Percentiles rank a stretch among this genome's conserved stretches.
Evolutionary conservation across 2,888 invertebrate species (phyloP).

Genomic region (Drosophila acutilabella): DNA sequence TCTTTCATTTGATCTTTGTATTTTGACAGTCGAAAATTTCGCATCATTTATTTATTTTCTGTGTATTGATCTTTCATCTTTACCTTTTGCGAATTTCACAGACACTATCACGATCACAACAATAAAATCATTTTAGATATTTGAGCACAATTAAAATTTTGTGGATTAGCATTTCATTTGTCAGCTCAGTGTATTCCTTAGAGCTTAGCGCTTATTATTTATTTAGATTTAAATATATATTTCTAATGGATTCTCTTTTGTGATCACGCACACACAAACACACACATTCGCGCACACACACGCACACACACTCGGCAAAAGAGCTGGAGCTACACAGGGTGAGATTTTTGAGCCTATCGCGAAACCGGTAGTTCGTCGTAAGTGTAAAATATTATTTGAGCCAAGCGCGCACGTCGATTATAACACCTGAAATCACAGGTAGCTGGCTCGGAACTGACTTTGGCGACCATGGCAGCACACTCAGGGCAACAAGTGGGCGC

Average conservation of each 20-base stretch:
- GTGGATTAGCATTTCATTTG: conserved; percentile 1
- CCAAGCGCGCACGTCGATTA: conserved; percentile 58
- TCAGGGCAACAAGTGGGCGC: conserved; percentile 75
- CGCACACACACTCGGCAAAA: not conserved
- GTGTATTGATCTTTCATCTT: conserved; percentile 1
- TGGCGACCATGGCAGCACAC: conserved; percentile 60
- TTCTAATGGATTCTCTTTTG: conserved; percentile 17
- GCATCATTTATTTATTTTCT: conserved; percentile 10
- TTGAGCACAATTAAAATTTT: conserved; percentile 13
- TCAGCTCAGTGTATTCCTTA: conserved; percentile 18
- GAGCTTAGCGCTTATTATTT: conserved; percentile 10
- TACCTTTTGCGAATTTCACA: conserved; percentile 15
- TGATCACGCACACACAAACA: conserved; percentile 5
- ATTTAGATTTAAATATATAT: conserved; percentile 5
- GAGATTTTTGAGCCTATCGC: conserved; percentile 41
- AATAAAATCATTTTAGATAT: conserved; percentile 19
- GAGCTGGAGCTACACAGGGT: conserved; percentile 6
- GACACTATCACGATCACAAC: conserved; percentile 11
- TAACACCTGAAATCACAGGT: conserved; percentile 69
- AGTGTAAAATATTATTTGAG: conserved; percentile 36
- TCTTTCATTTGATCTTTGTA: conserved; percentile 5
- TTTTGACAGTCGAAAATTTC: conserved; percentile 8
- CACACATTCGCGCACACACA: not conserved
- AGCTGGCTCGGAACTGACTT: conserved; percentile 76
- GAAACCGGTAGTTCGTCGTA: conserved; percentile 53